Percentiles rank a stretch among this genome's conserved stretches.
These are phyloP conservation scores for Lysiphlebus fabarum DNA, from an alignment of 1,140 invertebrate genomes.

Conservation along the genomic window DNA sequence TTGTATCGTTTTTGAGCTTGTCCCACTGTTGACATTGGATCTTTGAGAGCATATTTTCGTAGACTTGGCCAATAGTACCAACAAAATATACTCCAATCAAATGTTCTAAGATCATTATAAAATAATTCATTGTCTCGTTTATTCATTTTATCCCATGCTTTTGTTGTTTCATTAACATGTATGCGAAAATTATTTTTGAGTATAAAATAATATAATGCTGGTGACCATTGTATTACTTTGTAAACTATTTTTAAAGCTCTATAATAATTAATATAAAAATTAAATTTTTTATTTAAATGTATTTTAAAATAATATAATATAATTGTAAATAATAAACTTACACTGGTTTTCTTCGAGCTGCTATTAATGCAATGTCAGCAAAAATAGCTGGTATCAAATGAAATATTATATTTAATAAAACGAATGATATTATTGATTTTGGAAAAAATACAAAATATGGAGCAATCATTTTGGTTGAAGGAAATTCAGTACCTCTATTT, in stretches of 20 bases:
- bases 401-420: conserved; percentile 45
- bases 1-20: too few relatives aligned
- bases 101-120: conserved; percentile 57
- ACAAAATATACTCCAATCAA: conserved; percentile 64
- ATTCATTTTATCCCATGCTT: conserved; percentile 53
- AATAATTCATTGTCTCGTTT: conserved; percentile 60
- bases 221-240: neutral
- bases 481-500: conserved; percentile 48
- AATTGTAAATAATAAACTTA: too few relatives aligned
- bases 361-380: too few relatives aligned
- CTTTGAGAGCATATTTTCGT: too few relatives aligned
- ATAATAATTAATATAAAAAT: neutral
- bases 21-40: too few relatives aligned
- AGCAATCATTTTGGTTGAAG: conserved; percentile 7
- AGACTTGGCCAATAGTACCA: conserved; percentile 57
- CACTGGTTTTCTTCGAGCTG: too few relatives aligned
- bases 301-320: too few relatives aligned
- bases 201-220: conserved; percentile 51
- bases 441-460: conserved; percentile 30
- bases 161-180: conserved; percentile 52
- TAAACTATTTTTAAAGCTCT: neutral
- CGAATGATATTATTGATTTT: conserved; percentile 31
- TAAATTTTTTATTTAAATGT: neutral
- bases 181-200: conserved; percentile 57
- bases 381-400: conserved; percentile 60